Conservation (phyloP, 2,113 vertebrate genomes). For the Brachyhypopomus gauderio region DNA sequence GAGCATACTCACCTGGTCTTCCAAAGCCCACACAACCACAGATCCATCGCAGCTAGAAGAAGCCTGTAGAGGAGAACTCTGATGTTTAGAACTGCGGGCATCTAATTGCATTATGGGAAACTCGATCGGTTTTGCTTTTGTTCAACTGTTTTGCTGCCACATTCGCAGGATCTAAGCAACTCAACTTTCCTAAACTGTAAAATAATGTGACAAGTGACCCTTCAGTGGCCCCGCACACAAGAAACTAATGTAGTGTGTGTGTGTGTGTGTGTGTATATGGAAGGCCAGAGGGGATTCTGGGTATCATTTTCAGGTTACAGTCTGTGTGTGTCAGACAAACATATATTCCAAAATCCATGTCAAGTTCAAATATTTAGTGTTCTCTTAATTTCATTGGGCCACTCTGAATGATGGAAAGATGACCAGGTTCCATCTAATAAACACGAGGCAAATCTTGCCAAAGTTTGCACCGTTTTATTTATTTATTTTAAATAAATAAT, state of each 20-base stretch:
- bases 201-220: too few relatives aligned
- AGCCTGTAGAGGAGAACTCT: constrained; percentile 71
- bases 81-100: background rate
- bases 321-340: background rate
- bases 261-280: background rate
- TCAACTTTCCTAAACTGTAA: background rate
- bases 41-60: constrained; percentile 94
- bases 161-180: too few relatives aligned
- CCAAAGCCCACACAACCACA: constrained; percentile 88
- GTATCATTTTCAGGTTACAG: background rate
- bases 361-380: background rate
- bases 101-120: too few relatives aligned
- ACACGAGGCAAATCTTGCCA: background rate
- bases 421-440: background rate
- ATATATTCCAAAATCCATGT: background rate
- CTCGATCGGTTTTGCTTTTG: too few relatives aligned
- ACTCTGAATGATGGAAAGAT: background rate
- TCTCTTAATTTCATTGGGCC: background rate
- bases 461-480: background rate
- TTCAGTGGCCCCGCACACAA: too few relatives aligned
- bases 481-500: background rate
- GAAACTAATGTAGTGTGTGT: too few relatives aligned
- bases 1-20: constrained; percentile 89
- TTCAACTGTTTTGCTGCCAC: too few relatives aligned
- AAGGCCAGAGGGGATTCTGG: background rate